Evolutionary conservation across 2,113 vertebrate species (phyloP).

Genomic region (Arizona elegans): DNA sequence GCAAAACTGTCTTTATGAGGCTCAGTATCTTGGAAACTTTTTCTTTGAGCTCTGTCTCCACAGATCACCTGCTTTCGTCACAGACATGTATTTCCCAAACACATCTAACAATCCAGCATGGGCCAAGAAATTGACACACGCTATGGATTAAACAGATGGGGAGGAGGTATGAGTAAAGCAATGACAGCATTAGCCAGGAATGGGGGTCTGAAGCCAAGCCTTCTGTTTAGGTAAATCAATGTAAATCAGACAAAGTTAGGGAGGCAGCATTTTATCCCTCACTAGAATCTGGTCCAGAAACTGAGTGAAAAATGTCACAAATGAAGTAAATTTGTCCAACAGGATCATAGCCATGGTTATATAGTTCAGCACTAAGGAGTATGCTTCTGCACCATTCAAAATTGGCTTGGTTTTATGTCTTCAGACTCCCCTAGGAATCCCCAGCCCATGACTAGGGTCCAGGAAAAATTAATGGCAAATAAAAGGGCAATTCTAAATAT

Average conservation of each 20-base stretch:
- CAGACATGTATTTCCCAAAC: not conserved
- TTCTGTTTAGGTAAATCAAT: conserved; percentile 7
- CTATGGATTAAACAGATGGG: conserved; percentile 7
- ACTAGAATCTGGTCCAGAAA: conserved; percentile 1
- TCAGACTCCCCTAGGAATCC: not conserved
- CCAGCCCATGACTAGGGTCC: not conserved
- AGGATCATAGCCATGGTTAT: not conserved
- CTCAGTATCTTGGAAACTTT: not conserved
- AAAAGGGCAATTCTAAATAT: not conserved
- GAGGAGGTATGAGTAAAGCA: not conserved
- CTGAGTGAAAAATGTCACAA: conserved; percentile 1
- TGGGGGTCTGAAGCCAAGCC: not conserved
- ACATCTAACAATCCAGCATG: not conserved
- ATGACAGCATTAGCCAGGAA: not conserved
- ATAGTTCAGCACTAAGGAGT: not conserved
- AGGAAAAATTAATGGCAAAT: not conserved
- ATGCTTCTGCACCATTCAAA: not conserved
- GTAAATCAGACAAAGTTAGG: not conserved
- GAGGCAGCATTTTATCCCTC: not conserved
- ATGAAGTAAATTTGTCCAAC: not conserved
- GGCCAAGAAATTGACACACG: not conserved
- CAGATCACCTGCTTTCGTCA: not conserved
- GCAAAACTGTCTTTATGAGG: not conserved
- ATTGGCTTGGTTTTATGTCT: not conserved
- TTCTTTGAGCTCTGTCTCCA: not conserved